These are phyloP conservation scores for Prionace glauca DNA, from an alignment of 2,797 vertebrate species.

Conservation along the genomic window DNA sequence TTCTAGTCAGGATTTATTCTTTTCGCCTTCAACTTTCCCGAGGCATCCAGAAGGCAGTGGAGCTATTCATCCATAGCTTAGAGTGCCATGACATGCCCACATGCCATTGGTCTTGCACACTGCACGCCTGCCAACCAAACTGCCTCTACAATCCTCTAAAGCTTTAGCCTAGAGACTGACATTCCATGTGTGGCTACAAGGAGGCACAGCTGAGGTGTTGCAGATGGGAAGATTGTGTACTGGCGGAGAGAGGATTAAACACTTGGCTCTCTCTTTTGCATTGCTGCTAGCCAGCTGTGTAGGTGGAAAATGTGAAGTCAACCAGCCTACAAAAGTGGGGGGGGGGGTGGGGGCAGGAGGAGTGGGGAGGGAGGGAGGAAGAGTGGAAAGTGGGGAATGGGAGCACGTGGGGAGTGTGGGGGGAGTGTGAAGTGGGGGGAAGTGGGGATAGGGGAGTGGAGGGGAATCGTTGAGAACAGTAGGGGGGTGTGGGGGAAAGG, in stretches of 20 bases:
- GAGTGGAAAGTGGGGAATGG: too few relatives aligned
- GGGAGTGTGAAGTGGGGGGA: too few relatives aligned
- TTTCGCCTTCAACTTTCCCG: not conserved
- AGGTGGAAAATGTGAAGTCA: not conserved
- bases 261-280: not conserved
- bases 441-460: too few relatives aligned
- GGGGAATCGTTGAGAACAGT: too few relatives aligned
- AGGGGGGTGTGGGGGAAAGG: too few relatives aligned
- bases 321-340: not conserved
- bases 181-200: not conserved
- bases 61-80: not conserved
- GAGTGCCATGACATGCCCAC: not conserved
- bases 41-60: not conserved
- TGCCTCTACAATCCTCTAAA: not conserved
- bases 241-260: not conserved
- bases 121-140: not conserved
- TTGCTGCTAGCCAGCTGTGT: not conserved
- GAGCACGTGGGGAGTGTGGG: too few relatives aligned
- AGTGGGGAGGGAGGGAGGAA: too few relatives aligned
- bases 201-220: not conserved
- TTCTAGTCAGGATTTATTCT: not conserved
- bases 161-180: not conserved
- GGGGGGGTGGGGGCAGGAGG: too few relatives aligned
- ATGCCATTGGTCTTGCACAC: not conserved
- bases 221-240: not conserved